Conservation (phyloP, 2,888 invertebrate species). For the Phoronis australis region DNA sequence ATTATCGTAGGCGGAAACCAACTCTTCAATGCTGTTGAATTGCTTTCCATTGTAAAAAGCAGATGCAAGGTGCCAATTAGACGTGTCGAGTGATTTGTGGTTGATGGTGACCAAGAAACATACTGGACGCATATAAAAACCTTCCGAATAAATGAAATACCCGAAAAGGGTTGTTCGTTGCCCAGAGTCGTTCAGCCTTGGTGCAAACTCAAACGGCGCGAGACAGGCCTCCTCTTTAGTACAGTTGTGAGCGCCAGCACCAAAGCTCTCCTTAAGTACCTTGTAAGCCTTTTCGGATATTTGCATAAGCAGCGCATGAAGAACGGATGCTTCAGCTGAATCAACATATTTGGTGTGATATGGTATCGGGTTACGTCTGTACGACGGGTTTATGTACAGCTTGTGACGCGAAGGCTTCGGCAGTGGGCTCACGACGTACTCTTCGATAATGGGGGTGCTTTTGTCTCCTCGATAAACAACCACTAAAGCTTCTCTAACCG, state of each 20-base stretch:
- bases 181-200: constrained; percentile 21
- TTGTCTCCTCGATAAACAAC: not conserved
- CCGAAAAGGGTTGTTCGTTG: constrained; percentile 32
- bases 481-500: not conserved
- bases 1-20: not conserved
- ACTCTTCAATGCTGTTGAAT: not conserved
- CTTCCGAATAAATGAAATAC: constrained; percentile 32
- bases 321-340: not conserved
- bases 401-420: not conserved
- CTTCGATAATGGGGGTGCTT: not conserved
- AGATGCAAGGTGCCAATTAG: not conserved
- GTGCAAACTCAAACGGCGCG: constrained; percentile 29
- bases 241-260: constrained; percentile 32
- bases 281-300: constrained; percentile 20
- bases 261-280: constrained; percentile 29
- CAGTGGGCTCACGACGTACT: not conserved
- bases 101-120: constrained; percentile 26
- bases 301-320: constrained; percentile 15
- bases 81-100: not conserved
- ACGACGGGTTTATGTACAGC: not conserved
- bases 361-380: not conserved
- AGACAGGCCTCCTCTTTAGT: constrained; percentile 25
- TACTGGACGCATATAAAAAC: constrained; percentile 33
- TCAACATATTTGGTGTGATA: not conserved
- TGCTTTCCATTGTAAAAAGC: not conserved